phyloP scores from a whole-genome alignment of 2,113 vertebrate species.

The Leucopternis melanops region DNA sequence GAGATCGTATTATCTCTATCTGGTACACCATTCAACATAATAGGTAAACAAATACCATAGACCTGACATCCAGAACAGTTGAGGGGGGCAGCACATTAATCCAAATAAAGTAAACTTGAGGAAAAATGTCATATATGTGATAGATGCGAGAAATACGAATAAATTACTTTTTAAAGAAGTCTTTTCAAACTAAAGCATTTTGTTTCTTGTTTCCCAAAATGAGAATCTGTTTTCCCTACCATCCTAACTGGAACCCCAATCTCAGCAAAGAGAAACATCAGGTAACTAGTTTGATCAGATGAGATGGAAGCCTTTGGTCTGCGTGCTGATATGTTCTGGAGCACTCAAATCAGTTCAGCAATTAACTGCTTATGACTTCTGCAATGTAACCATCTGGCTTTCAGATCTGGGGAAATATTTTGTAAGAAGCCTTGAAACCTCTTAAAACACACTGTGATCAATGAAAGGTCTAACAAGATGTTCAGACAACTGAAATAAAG shows the following conservation, averaged over 20 bases:
- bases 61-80: neutral
- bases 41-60: neutral
- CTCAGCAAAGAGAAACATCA: neutral
- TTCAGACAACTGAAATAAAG: neutral
- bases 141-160: neutral
- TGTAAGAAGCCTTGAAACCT: neutral
- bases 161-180: neutral
- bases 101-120: neutral
- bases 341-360: conserved; percentile 22
- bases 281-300: neutral
- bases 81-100: neutral
- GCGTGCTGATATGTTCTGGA: neutral
- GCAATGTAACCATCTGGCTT: conserved; percentile 19
- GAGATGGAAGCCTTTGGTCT: neutral
- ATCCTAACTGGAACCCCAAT: neutral
- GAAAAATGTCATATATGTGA: neutral
- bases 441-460: neutral
- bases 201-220: neutral
- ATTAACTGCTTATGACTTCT: conserved; percentile 38
- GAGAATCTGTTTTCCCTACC: neutral
- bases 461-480: neutral
- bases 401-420: conserved; percentile 6
- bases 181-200: neutral
- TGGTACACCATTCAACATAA: neutral
- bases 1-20: neutral